A percentile compares a stretch with the other conserved stretches of the same genome.
Conservation (phyloP, 92 coral and sea anemone species). For the Epizoanthus fatuus region DNA sequence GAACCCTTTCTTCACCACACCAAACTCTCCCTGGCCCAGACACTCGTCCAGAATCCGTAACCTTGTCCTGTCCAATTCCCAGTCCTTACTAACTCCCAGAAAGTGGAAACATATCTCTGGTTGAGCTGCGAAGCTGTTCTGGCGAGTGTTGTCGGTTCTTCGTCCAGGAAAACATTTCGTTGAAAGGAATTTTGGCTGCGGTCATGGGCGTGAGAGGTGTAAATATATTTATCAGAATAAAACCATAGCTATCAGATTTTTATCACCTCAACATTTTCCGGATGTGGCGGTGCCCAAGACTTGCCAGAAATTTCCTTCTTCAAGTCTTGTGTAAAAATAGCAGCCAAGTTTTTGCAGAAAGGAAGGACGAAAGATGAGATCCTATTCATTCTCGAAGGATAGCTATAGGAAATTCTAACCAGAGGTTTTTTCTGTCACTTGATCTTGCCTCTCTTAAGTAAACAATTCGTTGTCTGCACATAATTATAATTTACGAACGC, state of each 20-base stretch:
- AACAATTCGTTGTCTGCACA: slow-evolving; percentile 47
- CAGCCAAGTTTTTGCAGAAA: background rate
- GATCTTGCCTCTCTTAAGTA: slow-evolving; percentile 42
- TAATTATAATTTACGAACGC: slow-evolving; percentile 30
- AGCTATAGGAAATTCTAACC: slow-evolving; percentile 12
- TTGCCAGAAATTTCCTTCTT: background rate
- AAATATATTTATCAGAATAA: background rate
- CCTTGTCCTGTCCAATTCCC: slow-evolving; percentile 14
- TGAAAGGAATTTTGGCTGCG: slow-evolving; percentile 40
- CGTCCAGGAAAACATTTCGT: slow-evolving; percentile 40
- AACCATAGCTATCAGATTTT: slow-evolving; percentile 16
- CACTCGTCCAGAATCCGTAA: background rate
- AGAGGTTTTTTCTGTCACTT: slow-evolving; percentile 40
- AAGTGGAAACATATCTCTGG: background rate
- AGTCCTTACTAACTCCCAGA: background rate
- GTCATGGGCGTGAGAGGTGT: slow-evolving; percentile 39
- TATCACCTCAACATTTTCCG: slow-evolving; percentile 23
- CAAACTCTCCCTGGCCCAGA: slow-evolving; percentile 36
- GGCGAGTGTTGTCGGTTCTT: background rate
- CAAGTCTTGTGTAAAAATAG: background rate
- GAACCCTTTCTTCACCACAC: slow-evolving; percentile 8
- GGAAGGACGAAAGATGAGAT: background rate
- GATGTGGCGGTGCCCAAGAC: slow-evolving; percentile 20
- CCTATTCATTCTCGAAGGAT: background rate
- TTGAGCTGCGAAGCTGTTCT: background rate